A percentile compares a stretch with the other conserved stretches of the same genome.
Conservation (phyloP, 1,140 invertebrate genomes). For the Pantala flavescens region DNA sequence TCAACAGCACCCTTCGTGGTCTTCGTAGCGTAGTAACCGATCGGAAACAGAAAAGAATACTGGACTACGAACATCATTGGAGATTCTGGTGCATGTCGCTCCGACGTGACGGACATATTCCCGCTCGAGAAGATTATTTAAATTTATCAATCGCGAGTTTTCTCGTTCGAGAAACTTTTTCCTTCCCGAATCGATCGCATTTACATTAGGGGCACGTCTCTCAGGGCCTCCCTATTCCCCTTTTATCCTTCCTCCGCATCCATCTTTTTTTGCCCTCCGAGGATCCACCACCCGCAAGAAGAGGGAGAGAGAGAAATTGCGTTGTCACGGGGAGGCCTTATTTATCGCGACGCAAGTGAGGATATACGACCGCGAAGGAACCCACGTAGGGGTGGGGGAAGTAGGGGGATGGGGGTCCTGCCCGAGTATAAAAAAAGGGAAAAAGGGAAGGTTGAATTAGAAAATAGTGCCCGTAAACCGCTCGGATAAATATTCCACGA, state of each 20-base stretch:
- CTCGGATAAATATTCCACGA: too few species aligned
- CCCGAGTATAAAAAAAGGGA: not conserved
- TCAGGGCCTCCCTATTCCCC: not conserved
- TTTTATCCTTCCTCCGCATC: not conserved
- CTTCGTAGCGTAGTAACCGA: too few species aligned
- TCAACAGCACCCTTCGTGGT: too few species aligned
- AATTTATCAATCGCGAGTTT: too few species aligned
- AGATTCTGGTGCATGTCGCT: too few species aligned
- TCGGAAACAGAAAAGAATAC: too few species aligned
- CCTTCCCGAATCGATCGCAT: too few species aligned
- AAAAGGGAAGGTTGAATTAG: not conserved
- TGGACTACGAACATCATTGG: too few species aligned
- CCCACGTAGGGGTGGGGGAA: not conserved
- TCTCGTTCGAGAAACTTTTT: too few species aligned
- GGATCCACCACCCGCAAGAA: not conserved
- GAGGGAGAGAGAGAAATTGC: not conserved
- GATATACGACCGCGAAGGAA: not conserved
- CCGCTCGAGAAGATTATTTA: too few species aligned
- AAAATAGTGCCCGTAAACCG: not conserved
- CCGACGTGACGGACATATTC: too few species aligned
- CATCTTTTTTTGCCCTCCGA: not conserved
- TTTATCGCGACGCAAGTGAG: slow-evolving; percentile 8
- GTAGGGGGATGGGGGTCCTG: not conserved
- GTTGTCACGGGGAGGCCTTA: not conserved
- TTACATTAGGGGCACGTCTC: too few species aligned